Evolutionary conservation across 2,888 invertebrate genomes (phyloP).

Genomic region (Spisula solida): DNA sequence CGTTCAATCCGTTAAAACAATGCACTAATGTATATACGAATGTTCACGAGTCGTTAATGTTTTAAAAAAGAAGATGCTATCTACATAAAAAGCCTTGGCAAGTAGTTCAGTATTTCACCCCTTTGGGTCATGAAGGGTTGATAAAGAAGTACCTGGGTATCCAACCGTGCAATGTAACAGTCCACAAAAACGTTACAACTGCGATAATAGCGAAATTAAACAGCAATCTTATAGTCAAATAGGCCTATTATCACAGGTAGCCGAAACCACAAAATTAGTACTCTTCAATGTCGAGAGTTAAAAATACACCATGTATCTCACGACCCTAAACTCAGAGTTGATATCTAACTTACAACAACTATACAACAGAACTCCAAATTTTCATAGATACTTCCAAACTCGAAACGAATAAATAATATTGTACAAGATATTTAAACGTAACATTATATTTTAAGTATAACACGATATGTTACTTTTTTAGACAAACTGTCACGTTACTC

Average conservation of each 20-base stretch:
- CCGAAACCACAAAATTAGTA: background rate
- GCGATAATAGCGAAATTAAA: background rate
- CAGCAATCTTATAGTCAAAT: background rate
- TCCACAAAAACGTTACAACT: background rate
- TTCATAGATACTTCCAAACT: too few species aligned
- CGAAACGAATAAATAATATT: too few species aligned
- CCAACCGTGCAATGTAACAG: background rate
- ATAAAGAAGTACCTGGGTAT: background rate
- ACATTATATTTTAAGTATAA: too few species aligned
- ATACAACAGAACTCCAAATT: too few species aligned
- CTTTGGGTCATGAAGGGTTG: background rate
- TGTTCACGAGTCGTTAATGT: constrained; percentile 12
- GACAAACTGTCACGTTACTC: too few species aligned
- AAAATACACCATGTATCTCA: background rate
- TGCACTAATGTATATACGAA: background rate
- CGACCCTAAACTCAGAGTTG: background rate
- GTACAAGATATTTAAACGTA: too few species aligned
- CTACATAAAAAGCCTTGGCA: background rate
- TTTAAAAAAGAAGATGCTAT: background rate
- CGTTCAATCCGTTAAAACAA: background rate
- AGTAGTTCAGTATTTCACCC: background rate
- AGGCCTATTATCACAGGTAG: background rate
- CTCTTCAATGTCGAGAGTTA: background rate
- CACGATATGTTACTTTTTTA: too few species aligned
- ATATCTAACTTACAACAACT: background rate